Percentiles rank a stretch among this genome's conserved stretches.
Conservation (phyloP, 2,888 invertebrate genomes). For the Caradrina kadenii region DNA sequence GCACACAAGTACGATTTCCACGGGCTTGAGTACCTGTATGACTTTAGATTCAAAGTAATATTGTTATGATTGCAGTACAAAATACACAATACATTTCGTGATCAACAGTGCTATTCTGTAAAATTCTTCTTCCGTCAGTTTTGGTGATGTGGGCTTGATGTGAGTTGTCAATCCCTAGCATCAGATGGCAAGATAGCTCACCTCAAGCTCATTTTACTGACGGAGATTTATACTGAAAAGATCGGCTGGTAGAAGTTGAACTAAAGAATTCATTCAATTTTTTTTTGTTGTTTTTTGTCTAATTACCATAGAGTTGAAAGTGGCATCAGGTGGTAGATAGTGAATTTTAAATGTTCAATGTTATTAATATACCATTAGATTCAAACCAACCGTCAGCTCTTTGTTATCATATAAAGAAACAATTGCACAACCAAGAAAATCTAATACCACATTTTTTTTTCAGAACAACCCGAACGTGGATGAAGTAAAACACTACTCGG, state of each 20-base stretch:
- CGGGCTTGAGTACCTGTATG: slow-evolving; percentile 11
- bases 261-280: no score
- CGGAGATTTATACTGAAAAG: no score
- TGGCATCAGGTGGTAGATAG: no score
- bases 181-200: no score
- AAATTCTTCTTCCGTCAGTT: neutral
- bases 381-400: no score
- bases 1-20: slow-evolving; percentile 41
- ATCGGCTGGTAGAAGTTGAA: no score
- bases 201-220: no score
- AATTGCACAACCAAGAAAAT: neutral
- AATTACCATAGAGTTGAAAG: no score
- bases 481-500: slow-evolving; percentile 68
- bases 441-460: slow-evolving; percentile 57
- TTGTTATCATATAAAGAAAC: neutral
- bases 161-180: no score
- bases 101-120: neutral
- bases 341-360: no score
- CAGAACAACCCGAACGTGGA: slow-evolving; percentile 88
- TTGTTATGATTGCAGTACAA: neutral
- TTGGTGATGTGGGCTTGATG: neutral
- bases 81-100: neutral
- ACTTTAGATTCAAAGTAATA: slow-evolving; percentile 3
- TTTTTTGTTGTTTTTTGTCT: no score
- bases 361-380: no score